Base-by-base conservation (phyloP, 2,113 vertebrate genomes). In the Bolborhynchus lineola region DNA sequence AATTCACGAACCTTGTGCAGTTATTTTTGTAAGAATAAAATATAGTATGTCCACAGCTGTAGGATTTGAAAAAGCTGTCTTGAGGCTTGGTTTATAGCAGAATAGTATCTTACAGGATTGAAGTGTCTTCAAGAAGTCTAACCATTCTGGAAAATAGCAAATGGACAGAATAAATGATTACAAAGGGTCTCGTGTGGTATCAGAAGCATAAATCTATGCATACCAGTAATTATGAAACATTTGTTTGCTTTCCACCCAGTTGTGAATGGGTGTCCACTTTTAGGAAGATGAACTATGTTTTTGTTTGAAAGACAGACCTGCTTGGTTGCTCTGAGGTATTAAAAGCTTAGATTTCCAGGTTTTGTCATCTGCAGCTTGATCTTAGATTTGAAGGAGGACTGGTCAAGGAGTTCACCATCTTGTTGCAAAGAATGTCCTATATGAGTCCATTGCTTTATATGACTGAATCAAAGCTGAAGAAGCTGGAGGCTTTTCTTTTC, bases 111-210 rank as follows among this genome's bases (percentile, higher is more conserved):
- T 65, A 10, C 1, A 44, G 42, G 59, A 28, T 13, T 72, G 15
- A 71, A 42, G 6, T 47, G 3, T 52, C 29, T 68, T 81, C 26
- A 63, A 53, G 46, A 60, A 84, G 11, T 39, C 57, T 46, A 41
- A 63, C 57, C 67, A 3, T 16, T 68, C 59, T 59, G 44, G 21
- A 67, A n/a, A 87, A 44, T 5, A 53, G 33, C n/a, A 62, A 71
- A 44, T 11, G 50, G 75, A 70, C 23, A 71, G 80, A 79, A n/a
- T 67, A 83, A 77, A 57, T 31, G 0, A 29, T 86, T 67, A 47
- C 6, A 2, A 17, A 62, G 16, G 11, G 8, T 60, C 31, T 64
- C 0, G 0, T n/a, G 5, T 50, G 68, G 16, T 44, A 37, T n/a
- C 50, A 60, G 63, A 89, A 83, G 13, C 15, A 41, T 2, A 2